Evolutionary conservation across 2,113 vertebrate genomes (phyloP).

Genomic region (Agelaius phoeniceus): DNA sequence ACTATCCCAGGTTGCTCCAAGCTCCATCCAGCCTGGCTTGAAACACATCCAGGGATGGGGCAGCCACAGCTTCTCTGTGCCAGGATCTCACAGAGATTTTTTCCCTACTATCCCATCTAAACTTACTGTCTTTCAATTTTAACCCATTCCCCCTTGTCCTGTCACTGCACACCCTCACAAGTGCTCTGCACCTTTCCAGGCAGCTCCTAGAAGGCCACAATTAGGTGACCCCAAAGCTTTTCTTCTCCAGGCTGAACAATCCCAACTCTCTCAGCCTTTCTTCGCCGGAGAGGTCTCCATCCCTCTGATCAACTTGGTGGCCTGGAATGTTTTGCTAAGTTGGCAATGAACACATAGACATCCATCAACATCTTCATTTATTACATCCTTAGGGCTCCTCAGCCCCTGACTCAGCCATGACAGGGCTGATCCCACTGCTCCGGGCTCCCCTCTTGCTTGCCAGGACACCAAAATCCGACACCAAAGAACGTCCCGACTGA

Average conservation of each 20-base stretch:
- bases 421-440: background rate
- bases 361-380: background rate
- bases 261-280: background rate
- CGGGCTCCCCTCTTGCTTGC: background rate
- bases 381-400: background rate
- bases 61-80: background rate
- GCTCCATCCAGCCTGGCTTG: background rate
- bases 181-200: too few species aligned
- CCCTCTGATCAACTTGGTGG: background rate
- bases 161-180: background rate
- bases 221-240: background rate
- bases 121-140: too few species aligned
- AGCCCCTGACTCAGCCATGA: background rate
- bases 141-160: accelerated
- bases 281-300: background rate
- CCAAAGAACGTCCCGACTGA: background rate
- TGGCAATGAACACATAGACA: background rate
- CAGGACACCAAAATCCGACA: background rate
- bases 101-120: background rate
- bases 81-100: background rate
- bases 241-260: background rate
- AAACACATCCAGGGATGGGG: background rate
- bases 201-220: background rate
- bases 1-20: background rate
- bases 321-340: background rate